phyloP scores from a whole-genome alignment of 2,113 vertebrate genomes.

The Peromyscus maniculatus region DNA sequence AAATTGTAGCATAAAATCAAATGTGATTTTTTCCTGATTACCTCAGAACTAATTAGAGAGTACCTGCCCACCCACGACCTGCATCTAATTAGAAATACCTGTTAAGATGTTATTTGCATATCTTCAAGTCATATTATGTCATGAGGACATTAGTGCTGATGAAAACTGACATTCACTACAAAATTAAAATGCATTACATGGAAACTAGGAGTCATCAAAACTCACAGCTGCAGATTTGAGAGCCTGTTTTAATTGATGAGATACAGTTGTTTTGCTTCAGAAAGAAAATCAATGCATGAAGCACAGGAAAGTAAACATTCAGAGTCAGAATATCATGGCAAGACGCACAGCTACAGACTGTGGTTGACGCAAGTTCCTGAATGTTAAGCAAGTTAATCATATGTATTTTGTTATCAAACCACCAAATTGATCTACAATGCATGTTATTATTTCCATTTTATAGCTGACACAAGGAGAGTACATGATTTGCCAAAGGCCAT shows the following conservation, averaged over 20 bases:
- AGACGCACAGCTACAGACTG: constrained; percentile 65
- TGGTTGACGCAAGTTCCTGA: constrained; percentile 57
- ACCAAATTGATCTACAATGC: not conserved
- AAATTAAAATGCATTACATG: constrained; percentile 82
- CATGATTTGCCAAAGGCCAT: not conserved
- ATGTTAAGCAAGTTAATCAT: not conserved
- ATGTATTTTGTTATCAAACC: not conserved
- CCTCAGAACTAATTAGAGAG: constrained; percentile 85
- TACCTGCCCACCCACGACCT: constrained; percentile 58
- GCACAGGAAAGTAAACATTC: constrained; percentile 80
- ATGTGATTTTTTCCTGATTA: constrained; percentile 86
- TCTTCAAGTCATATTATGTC: constrained; percentile 86
- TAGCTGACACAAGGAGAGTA: not conserved
- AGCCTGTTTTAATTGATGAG: constrained; percentile 79
- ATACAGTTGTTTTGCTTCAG: constrained; percentile 68
- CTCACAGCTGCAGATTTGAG: constrained; percentile 64
- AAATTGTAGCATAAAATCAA: constrained; percentile 84
- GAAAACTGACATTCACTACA: constrained; percentile 86
- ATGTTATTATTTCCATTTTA: not conserved
- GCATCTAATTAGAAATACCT: constrained; percentile 86
- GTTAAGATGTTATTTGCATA: constrained; percentile 86
- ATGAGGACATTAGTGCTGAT: constrained; percentile 85
- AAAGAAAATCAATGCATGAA: constrained; percentile 80
- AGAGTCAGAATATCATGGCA: constrained; percentile 78
- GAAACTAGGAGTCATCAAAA: constrained; percentile 77